These are phyloP conservation scores for Idaea biselata DNA, from an alignment of 2,888 invertebrate genomes.

Conservation along the genomic window DNA sequence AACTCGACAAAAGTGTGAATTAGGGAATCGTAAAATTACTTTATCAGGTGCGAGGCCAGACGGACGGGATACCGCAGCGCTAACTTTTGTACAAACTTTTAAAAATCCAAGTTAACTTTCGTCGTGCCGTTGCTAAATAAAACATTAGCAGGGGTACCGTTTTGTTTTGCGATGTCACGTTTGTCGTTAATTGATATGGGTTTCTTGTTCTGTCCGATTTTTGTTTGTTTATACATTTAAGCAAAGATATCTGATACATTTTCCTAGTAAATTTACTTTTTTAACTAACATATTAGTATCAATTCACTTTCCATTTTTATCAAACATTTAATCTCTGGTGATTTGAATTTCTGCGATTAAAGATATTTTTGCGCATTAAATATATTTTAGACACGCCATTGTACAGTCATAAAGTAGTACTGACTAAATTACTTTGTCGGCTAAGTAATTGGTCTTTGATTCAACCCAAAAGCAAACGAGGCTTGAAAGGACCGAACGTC, in stretches of 20 bases:
- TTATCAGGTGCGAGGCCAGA: constrained; percentile 71
- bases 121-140: constrained; percentile 60
- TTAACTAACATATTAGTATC: constrained; percentile 11
- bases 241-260: background rate
- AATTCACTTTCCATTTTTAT: constrained; percentile 5
- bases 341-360: constrained; percentile 2
- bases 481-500: constrained; percentile 69
- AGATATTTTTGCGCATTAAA: background rate
- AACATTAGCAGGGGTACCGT: constrained; percentile 62
- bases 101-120: constrained; percentile 77
- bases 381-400: background rate
- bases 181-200: constrained; percentile 71
- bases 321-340: background rate
- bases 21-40: constrained; percentile 75
- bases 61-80: constrained; percentile 55
- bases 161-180: constrained; percentile 57
- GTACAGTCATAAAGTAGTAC: background rate
- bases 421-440: constrained; percentile 5
- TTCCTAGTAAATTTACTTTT: background rate
- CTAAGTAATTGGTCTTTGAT: constrained; percentile 6
- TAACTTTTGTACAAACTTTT: constrained; percentile 73
- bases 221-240: constrained; percentile 11
- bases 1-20: constrained; percentile 75
- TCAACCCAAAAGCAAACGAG: constrained; percentile 38
- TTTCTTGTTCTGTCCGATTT: constrained; percentile 50